phyloP scores from a whole-genome alignment of 2,888 invertebrate genomes.

The Colletes collaris region DNA sequence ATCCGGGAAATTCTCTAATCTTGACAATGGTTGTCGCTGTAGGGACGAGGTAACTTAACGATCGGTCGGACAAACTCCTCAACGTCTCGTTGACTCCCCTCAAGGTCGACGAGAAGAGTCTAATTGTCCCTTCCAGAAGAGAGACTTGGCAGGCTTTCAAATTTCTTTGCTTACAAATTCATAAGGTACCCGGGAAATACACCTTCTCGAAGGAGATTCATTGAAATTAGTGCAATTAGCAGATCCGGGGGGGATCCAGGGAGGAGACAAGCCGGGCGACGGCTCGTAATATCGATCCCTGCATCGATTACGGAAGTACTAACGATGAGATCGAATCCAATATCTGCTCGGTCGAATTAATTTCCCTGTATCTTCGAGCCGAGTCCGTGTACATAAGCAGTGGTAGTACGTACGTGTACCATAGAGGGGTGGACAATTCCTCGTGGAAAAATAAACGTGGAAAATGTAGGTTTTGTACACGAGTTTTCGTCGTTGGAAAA shows the following conservation, averaged over 20 bases:
- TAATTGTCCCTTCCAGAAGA: conserved; percentile 64
- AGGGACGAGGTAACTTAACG: conserved; percentile 62
- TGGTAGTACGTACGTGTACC: too few species aligned
- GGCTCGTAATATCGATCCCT: conserved; percentile 31
- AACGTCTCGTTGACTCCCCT: conserved; percentile 65
- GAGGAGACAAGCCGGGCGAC: not conserved
- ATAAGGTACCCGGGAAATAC: conserved; percentile 53
- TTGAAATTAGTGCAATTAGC: conserved; percentile 64
- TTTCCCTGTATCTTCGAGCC: too few species aligned
- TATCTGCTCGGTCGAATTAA: not conserved
- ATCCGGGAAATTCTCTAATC: conserved; percentile 58
- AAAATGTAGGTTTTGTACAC: too few species aligned
- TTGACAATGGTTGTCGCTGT: conserved; percentile 28
- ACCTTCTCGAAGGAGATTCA: conserved; percentile 36
- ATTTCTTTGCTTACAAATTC: conserved; percentile 69
- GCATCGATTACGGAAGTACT: conserved; percentile 19
- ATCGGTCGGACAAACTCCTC: conserved; percentile 64
- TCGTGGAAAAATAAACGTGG: too few species aligned
- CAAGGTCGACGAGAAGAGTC: conserved; percentile 66
- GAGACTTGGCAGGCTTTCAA: conserved; percentile 59
- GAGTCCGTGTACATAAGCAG: too few species aligned
- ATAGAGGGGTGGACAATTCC: too few species aligned
- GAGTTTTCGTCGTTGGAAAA: too few species aligned
- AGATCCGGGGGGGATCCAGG: conserved; percentile 15
- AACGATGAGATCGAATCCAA: conserved; percentile 5